Conservation (phyloP, 2,888 invertebrate genomes). For the Tachina fera region DNA sequence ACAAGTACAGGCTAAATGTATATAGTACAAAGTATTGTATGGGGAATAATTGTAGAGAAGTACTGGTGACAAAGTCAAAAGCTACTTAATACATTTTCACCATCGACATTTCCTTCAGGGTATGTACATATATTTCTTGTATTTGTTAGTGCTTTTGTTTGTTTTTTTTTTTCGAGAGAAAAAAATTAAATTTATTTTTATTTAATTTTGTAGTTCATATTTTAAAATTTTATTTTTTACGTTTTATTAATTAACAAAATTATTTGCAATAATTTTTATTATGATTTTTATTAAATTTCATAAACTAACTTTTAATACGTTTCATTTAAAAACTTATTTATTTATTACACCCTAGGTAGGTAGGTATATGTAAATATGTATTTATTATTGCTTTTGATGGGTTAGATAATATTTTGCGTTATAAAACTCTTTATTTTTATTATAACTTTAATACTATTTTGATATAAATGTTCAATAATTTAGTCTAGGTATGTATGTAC, state of each 20-base stretch:
- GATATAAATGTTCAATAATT: not conserved
- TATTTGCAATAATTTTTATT: not conserved
- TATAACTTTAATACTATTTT: not conserved
- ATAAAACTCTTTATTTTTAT: conserved; percentile 15
- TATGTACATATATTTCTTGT: not conserved
- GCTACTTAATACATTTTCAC: too few species aligned
- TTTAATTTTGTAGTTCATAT: too few species aligned
- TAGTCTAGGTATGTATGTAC: not conserved
- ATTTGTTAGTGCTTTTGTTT: conserved; percentile 10
- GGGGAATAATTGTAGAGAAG: too few species aligned
- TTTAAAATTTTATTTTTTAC: not conserved
- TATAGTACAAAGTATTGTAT: too few species aligned
- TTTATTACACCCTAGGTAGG: not conserved
- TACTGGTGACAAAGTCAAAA: too few species aligned
- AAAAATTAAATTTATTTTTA: not conserved
- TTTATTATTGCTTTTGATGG: conserved; percentile 1
- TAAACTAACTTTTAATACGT: not conserved
- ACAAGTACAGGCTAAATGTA: too few species aligned
- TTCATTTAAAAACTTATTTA: conserved; percentile 4
- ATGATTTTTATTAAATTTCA: not conserved
- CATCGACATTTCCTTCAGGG: too few species aligned
- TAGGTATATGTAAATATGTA: not conserved
- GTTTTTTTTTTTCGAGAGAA: conserved; percentile 28
- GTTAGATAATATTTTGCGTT: conserved; percentile 39
- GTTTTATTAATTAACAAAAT: not conserved